These are phyloP conservation scores for Leptopilina syphax DNA, from an alignment of 2,888 invertebrate genomes.

Conservation along the genomic window DNA sequence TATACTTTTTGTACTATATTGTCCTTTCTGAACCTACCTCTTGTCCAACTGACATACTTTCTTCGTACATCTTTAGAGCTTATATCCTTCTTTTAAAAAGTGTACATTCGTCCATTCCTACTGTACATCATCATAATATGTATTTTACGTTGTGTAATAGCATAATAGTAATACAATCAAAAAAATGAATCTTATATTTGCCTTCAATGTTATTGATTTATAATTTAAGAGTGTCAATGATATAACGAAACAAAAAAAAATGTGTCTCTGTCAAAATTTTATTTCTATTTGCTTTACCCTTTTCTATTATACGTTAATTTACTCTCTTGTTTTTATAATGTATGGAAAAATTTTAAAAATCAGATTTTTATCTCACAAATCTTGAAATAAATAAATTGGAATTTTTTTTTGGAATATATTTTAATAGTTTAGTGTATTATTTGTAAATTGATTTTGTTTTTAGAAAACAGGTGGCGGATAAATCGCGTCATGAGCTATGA, in stretches of 20 bases:
- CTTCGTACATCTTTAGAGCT: slow-evolving; percentile 72
- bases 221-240: slow-evolving; percentile 30
- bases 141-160: background rate
- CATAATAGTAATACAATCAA: background rate
- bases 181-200: background rate
- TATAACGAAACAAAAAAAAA: slow-evolving; percentile 1
- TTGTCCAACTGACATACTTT: slow-evolving; percentile 73
- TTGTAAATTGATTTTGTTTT: slow-evolving; percentile 4
- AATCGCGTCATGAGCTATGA: slow-evolving; percentile 39
- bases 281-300: background rate
- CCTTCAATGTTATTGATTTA: background rate
- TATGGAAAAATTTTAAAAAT: background rate
- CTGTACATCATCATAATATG: background rate
- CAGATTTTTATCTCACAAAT: background rate
- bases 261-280: background rate
- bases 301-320: background rate
- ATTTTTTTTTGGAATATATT: background rate
- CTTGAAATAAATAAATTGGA: background rate
- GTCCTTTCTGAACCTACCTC: slow-evolving; percentile 66
- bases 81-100: slow-evolving; percentile 48
- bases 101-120: background rate
- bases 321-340: background rate
- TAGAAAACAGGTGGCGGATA: background rate
- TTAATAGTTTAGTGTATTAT: background rate
- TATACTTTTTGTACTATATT: too few relatives aligned